Percentiles rank a stretch among this genome's conserved stretches.
Conservation (phyloP, 2,113 vertebrate species). For the Otocyon megalotis region DNA sequence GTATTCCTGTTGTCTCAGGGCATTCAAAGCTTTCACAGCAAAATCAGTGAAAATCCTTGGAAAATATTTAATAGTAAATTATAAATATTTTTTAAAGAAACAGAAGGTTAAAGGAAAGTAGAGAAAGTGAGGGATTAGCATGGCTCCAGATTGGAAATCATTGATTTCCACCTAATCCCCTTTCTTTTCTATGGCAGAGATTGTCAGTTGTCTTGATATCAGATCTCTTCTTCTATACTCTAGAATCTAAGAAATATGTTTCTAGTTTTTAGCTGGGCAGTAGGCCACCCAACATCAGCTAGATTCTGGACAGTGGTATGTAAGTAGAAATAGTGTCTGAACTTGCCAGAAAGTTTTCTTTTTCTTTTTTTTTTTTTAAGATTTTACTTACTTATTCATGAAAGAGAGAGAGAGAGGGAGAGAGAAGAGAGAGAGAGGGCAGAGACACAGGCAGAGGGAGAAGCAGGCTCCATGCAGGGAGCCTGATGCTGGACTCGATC, state of each 20-base stretch:
- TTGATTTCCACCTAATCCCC: background rate
- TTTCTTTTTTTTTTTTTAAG: too few relatives aligned
- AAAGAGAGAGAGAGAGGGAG: too few relatives aligned
- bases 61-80: slow-evolving; percentile 1
- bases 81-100: background rate
- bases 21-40: background rate
- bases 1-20: background rate
- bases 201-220: background rate
- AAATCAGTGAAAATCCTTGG: background rate
- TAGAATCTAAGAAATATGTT: background rate
- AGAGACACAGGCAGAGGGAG: too few relatives aligned
- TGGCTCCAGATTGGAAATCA: background rate
- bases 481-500: too few relatives aligned
- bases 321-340: background rate
- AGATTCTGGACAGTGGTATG: accelerated
- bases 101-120: background rate
- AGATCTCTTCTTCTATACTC: background rate
- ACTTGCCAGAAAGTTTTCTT: background rate
- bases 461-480: too few relatives aligned
- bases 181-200: background rate
- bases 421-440: too few relatives aligned
- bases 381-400: too few relatives aligned
- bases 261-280: background rate
- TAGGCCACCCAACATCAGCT: background rate
- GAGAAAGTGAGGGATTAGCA: background rate